A percentile compares a stretch with the other conserved stretches of the same genome.
Evolutionary conservation across 1,140 invertebrate genomes (phyloP).

Genomic region (Listronotus oregonensis): DNA sequence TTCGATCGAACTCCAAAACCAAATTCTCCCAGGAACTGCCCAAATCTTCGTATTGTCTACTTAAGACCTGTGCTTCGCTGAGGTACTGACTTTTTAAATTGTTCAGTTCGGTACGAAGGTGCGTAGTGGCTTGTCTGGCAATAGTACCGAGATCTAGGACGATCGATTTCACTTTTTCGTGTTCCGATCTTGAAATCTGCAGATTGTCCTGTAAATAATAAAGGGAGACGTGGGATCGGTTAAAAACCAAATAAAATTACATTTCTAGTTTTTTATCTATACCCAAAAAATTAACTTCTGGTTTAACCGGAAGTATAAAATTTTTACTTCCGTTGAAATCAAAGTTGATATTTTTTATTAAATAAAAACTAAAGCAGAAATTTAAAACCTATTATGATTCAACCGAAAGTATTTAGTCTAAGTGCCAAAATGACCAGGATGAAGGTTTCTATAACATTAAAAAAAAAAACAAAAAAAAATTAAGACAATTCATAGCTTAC

Average conservation of each 20-base stretch:
- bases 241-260: neutral
- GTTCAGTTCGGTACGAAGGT: conserved; percentile 66
- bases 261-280: no score
- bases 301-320: no score
- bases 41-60: conserved; percentile 61
- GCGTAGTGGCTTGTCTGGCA: conserved; percentile 61
- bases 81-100: conserved; percentile 61
- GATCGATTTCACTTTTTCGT: conserved; percentile 60
- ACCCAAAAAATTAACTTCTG: no score
- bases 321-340: no score
- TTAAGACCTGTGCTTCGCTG: conserved; percentile 60
- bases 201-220: conserved; percentile 62
- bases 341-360: no score
- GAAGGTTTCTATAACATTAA: no score
- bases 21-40: conserved; percentile 61
- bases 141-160: conserved; percentile 58
- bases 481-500: no score
- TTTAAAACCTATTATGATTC: no score
- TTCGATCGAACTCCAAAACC: conserved; percentile 59
- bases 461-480: no score
- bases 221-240: neutral
- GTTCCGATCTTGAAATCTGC: conserved; percentile 61
- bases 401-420: no score
- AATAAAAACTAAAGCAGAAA: no score
- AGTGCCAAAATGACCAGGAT: no score